Base-by-base conservation (phyloP, 2,797 vertebrate genomes). In the Argya squamiceps region DNA sequence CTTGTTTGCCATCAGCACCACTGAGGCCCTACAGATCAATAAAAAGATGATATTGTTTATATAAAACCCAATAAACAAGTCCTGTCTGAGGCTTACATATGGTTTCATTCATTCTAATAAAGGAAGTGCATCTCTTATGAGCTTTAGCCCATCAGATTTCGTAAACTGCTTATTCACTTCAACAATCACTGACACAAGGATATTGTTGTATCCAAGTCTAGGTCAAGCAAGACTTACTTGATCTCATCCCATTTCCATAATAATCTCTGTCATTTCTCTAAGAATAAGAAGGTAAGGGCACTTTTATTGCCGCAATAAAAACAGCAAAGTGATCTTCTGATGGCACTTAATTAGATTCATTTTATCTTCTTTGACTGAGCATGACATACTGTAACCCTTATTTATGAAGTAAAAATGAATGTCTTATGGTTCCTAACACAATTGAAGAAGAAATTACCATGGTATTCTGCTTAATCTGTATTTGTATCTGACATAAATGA, bases 331-430 rank as follows among this genome's bases (percentile, higher is more conserved):
- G 96, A 96, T 95, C 96, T 97, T 98, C 97, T 96, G 97, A 97
- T 96, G 96, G 95, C 74, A 95, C 95, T 96, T 98, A 97, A 98
- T 97, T 98, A 98, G 97, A 97, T 95, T 97, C 87, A 84, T 97
- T 97, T 98, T 97, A 95, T 96, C 97, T 97, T 96, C 96, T 95
- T 96, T 84, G 88, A 95, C 97, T 93, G 96, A 96, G 97, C 94
- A 80, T 97, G 92, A 98, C 97, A 96, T 94, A 96, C 93, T 84
- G 95, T 95, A 96, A 96, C 96, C 97, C 96, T 97, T 97, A 92
- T 97, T 95, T 97, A 97, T 84, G 96, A 97, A 97, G 97, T 97
- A 98, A 97, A 94, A 97, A 95, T 96, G 91, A 97, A 97, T 93
- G 97, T 97, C 94, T 94, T 96, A 88, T 84, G 85, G 88, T 95